phyloP scores from a whole-genome alignment of 1,140 invertebrate genomes.

The Pogonus chalceus region DNA sequence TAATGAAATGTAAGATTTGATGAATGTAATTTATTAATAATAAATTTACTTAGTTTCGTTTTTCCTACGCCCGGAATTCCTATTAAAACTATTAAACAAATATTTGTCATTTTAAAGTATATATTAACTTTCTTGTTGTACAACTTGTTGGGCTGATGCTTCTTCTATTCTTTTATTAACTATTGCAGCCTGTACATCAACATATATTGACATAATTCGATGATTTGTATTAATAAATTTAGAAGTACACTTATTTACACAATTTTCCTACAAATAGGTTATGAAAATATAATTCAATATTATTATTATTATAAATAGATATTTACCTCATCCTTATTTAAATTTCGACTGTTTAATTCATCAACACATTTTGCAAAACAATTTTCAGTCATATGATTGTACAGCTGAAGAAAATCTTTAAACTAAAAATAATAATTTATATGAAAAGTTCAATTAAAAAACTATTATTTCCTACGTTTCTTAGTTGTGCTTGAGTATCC shows the following conservation, averaged over 20 bases:
- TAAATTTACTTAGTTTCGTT: not conserved
- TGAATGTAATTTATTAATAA: not conserved
- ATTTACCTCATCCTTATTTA: constrained; percentile 60
- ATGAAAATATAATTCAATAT: not conserved
- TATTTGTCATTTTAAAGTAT: not conserved
- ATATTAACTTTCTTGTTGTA: not conserved
- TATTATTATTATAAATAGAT: not conserved
- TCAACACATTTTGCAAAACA: constrained; percentile 87
- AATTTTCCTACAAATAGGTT: constrained; percentile 16
- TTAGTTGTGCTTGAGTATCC: not conserved
- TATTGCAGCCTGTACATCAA: constrained; percentile 22
- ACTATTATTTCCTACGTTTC: not conserved
- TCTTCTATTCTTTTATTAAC: constrained; percentile 24
- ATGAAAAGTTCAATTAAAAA: not conserved
- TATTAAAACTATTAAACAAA: not conserved
- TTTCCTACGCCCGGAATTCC: not conserved
- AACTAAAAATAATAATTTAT: constrained; percentile 53
- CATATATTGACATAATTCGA: constrained; percentile 26
- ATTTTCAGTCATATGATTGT: constrained; percentile 84
- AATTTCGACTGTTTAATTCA: constrained; percentile 76
- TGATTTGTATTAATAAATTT: constrained; percentile 30
- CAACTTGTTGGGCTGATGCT: constrained; percentile 10
- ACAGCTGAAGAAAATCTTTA: constrained; percentile 82
- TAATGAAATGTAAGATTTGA: not conserved
- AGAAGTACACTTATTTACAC: constrained; percentile 24